These are phyloP conservation scores for Nymphalis polychloros DNA, from an alignment of 2,888 invertebrate genomes.

Conservation along the genomic window DNA sequence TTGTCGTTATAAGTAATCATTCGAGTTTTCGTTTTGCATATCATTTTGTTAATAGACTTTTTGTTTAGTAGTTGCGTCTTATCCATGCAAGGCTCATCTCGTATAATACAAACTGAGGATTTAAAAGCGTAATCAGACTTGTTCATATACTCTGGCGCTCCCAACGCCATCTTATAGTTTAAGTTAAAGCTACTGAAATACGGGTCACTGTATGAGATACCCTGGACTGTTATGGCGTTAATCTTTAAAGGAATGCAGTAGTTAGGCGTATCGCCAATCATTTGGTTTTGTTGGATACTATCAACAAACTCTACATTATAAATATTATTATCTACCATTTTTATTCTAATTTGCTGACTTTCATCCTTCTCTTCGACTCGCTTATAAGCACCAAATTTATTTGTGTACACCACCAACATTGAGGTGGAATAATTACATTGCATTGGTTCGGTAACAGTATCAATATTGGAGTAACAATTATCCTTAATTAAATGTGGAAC, in stretches of 20 bases:
- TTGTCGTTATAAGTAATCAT: slow-evolving; percentile 66
- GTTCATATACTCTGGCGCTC: slow-evolving; percentile 81
- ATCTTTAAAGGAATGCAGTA: slow-evolving; percentile 82
- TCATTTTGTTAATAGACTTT: slow-evolving; percentile 71
- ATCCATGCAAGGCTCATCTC: slow-evolving; percentile 74
- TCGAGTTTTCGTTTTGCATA: slow-evolving; percentile 73
- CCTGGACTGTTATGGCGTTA: slow-evolving; percentile 84
- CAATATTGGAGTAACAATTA: slow-evolving; percentile 81
- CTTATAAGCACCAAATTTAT: slow-evolving; percentile 82
- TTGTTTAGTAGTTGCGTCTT: slow-evolving; percentile 71
- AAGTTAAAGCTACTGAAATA: slow-evolving; percentile 83
- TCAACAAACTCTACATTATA: slow-evolving; percentile 82
- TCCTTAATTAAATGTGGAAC: slow-evolving; percentile 84
- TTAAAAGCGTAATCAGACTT: slow-evolving; percentile 84
- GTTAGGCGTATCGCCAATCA: slow-evolving; percentile 81
- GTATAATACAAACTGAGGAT: slow-evolving; percentile 81
- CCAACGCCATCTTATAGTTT: slow-evolving; percentile 81
- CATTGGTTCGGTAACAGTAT: slow-evolving; percentile 83
- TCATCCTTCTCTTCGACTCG: slow-evolving; percentile 79
- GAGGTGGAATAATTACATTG: slow-evolving; percentile 83
- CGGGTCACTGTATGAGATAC: slow-evolving; percentile 83
- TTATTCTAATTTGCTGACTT: slow-evolving; percentile 81
- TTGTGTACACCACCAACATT: slow-evolving; percentile 82
- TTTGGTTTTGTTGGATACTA: slow-evolving; percentile 83
- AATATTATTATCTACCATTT: slow-evolving; percentile 82